phyloP scores from a whole-genome alignment of 2,113 vertebrate genomes.

The Microtus pennsylvanicus region DNA sequence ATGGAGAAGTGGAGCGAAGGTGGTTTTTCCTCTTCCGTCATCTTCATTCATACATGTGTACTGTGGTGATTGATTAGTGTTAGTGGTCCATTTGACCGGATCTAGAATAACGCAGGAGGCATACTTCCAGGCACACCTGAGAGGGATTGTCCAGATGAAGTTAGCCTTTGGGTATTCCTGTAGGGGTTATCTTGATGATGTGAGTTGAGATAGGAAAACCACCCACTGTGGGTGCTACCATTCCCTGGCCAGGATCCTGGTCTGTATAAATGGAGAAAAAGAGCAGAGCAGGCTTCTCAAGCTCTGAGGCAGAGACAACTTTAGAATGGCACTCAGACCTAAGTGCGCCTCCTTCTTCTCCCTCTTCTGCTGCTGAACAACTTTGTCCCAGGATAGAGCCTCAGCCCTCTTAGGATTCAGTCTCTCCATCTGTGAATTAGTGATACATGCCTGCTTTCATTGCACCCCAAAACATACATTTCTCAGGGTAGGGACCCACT shows the following conservation, averaged over 20 bases:
- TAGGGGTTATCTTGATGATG: neutral
- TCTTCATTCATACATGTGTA: neutral
- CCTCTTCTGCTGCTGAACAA: neutral
- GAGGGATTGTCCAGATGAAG: neutral
- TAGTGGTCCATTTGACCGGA: neutral
- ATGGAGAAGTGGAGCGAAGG: neutral
- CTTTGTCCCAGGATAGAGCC: neutral
- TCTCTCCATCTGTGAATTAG: neutral
- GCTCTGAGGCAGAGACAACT: fast-evolving
- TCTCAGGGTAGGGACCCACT: too few relatives aligned
- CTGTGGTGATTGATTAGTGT: neutral
- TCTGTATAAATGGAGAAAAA: neutral
- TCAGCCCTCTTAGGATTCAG: neutral
- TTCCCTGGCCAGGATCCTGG: neutral
- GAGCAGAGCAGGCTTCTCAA: neutral
- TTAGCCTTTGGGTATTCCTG: neutral
- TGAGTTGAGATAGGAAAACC: too few relatives aligned
- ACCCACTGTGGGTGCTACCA: neutral
- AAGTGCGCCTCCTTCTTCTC: fast-evolving
- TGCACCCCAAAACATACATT: neutral
- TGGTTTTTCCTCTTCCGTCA: neutral
- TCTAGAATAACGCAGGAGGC: neutral
- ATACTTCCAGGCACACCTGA: neutral
- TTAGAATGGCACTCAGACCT: neutral
- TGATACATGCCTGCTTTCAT: neutral